Evolutionary conservation across 2,888 invertebrate species (phyloP).

Genomic region (Andrena bicolor): DNA sequence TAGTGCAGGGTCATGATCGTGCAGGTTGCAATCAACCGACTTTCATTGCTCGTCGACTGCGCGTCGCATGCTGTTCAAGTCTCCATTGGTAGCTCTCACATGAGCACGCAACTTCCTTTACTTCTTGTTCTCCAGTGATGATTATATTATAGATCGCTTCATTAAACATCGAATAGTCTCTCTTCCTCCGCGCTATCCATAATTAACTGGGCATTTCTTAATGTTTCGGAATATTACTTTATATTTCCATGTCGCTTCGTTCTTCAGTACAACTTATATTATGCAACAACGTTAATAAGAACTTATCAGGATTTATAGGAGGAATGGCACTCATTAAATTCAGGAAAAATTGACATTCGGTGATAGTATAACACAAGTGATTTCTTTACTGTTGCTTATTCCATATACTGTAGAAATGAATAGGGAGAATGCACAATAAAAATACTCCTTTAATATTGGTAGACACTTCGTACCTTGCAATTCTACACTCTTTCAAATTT

Average conservation of each 20-base stretch:
- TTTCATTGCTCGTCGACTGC: constrained; percentile 24
- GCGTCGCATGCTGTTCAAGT: constrained; percentile 26
- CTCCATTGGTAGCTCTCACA: constrained; percentile 18
- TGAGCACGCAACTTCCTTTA: not conserved
- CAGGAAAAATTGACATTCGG: no score
- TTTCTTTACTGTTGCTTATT: no score
- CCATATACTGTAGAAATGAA: no score
- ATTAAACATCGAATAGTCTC: constrained; percentile 10
- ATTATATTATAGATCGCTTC: not conserved
- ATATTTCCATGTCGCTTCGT: not conserved
- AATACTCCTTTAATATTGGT: no score
- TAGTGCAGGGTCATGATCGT: constrained; percentile 57
- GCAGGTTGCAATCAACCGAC: constrained; percentile 43
- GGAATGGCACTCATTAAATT: no score
- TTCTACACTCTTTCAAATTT: no score
- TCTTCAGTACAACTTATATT: no score
- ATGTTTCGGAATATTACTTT: not conserved
- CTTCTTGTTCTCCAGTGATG: not conserved
- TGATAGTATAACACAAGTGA: no score
- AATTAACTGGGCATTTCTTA: not conserved
- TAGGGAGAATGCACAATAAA: no score
- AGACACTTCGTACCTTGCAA: no score
- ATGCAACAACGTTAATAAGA: no score
- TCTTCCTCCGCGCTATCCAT: not conserved
- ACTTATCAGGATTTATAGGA: no score